These are phyloP conservation scores for Simalia tracyae DNA, from an alignment of 2,797 vertebrate genomes.

Conservation along the genomic window DNA sequence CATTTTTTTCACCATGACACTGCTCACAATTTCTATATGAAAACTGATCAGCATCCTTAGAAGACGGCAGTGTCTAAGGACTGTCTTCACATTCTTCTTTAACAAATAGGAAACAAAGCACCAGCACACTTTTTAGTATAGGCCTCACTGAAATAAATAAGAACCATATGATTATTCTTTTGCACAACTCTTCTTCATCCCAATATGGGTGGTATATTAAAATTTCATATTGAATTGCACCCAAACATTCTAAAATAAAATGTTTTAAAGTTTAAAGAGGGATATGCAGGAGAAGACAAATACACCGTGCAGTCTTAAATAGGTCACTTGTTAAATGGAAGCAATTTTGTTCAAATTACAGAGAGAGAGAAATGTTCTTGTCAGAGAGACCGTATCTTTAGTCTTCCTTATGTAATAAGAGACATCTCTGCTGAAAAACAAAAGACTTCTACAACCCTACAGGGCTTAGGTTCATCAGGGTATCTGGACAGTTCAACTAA, in stretches of 20 bases:
- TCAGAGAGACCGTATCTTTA: neutral
- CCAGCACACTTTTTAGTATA: neutral
- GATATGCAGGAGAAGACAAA: neutral
- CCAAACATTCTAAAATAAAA: neutral
- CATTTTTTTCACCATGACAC: neutral
- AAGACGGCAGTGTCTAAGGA: neutral
- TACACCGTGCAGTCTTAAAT: neutral
- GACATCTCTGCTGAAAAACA: neutral
- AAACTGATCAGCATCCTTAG: neutral
- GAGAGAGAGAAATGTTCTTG: neutral
- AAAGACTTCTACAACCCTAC: neutral
- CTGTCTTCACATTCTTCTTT: neutral
- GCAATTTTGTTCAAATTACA: neutral
- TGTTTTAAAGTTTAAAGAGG: neutral
- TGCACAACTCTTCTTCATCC: neutral
- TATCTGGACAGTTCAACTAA: neutral
- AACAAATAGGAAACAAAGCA: neutral
- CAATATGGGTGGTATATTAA: neutral
- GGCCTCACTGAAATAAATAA: neutral
- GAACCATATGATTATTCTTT: neutral
- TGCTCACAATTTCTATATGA: neutral
- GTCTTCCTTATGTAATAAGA: neutral
- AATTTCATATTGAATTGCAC: neutral
- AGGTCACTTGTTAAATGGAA: neutral
- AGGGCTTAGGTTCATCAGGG: neutral